Conservation (phyloP, 1,140 invertebrate genomes). For the Drosophila arizonae region DNA sequence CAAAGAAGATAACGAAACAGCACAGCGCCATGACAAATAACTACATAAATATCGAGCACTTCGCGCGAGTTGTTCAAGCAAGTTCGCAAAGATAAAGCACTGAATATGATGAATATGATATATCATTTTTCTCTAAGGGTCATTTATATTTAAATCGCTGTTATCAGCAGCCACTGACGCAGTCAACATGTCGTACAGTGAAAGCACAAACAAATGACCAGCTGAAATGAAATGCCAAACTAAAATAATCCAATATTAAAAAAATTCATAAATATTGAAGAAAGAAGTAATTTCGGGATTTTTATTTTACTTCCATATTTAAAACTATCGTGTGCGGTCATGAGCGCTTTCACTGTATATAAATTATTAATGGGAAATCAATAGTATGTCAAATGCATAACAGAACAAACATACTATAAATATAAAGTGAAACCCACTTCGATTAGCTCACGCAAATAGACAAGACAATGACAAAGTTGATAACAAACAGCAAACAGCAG, state of each 20-base stretch:
- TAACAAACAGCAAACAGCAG: slow-evolving; percentile 12
- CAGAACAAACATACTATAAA: background rate
- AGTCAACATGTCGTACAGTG: too few relatives aligned
- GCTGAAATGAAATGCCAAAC: too few relatives aligned
- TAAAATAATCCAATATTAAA: too few relatives aligned
- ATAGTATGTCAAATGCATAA: background rate
- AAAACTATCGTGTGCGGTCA: too few relatives aligned
- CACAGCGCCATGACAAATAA: slow-evolving; percentile 22
- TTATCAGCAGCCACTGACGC: too few relatives aligned
- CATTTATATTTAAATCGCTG: too few relatives aligned
- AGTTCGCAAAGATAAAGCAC: background rate
- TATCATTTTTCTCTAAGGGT: too few relatives aligned
- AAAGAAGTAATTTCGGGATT: too few relatives aligned
- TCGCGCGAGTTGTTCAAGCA: slow-evolving; percentile 22
- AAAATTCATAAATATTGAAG: too few relatives aligned
- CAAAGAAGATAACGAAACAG: slow-evolving; percentile 30
- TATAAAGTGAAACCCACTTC: background rate
- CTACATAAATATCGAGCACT: slow-evolving; percentile 33
- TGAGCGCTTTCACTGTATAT: background rate
- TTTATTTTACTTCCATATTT: too few relatives aligned
- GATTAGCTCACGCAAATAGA: slow-evolving; percentile 2
- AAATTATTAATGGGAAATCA: slow-evolving; percentile 1
- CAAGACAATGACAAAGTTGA: slow-evolving; percentile 18
- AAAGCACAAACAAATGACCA: too few relatives aligned
- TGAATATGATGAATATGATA: too few relatives aligned